Base-by-base conservation (phyloP, 2,888 invertebrate species). In the Drymonia ruficornis region DNA sequence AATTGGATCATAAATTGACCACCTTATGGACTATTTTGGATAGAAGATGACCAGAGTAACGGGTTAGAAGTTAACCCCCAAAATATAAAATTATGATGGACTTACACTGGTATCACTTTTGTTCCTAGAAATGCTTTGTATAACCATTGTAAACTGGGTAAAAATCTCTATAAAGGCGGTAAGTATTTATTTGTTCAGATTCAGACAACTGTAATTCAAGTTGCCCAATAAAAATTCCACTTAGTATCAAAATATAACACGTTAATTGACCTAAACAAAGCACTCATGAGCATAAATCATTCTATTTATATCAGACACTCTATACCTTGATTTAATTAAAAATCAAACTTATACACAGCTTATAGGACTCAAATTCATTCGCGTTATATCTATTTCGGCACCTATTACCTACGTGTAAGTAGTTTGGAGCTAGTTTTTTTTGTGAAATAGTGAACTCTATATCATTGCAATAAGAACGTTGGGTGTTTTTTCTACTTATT, bases 241-340 rank as follows among this genome's bases (percentile, higher is more conserved):
- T 31, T 40, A 52, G 13, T 23, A 18, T 42, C 18, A n/a, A 16
- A 36, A 7, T 52, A 36, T 18, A 61, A 44, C 31, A 52, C 40
- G 55, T 46, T 49, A 52, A 68, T 63, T 59, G 52, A 49, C 28
- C 43, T 19, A 15, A 54, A 57, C 60, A 68, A 65, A 67, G 57
- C 40, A 40, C 38, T 56, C 42, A 63, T 61, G 48, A 52, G 23
- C 50, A 53, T 50, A 45, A 49, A 51, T 50, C 57, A 61, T 49
- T 56, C 36, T 50, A 51, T 52, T 61, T 68, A 49, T 56, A 53
- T 56, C 44, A 49, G 16, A 4, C 42, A 15, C 18, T 23, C 52
- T 13, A 36, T 11, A 5, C 3, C 18, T 9, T 40, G 8, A 38
- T 43, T 28, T 16, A 48, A 55, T 36, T 19, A 16, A 12, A 19